Percentiles rank a stretch among this genome's conserved stretches.
Evolutionary conservation across 2,888 invertebrate species (phyloP).

Genomic region (Drosophila testacea): DNA sequence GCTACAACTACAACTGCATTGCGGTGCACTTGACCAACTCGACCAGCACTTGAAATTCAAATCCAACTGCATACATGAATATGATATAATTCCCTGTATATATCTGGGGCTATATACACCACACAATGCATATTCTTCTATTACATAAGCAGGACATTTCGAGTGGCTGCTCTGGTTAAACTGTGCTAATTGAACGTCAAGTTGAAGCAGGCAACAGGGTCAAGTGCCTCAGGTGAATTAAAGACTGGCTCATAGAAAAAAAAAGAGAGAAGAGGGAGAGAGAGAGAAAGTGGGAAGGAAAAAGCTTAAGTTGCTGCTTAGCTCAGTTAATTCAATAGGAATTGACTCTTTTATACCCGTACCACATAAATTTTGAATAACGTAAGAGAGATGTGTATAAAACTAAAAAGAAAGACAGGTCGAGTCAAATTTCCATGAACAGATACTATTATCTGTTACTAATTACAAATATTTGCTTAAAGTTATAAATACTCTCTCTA

Average conservation of each 20-base stretch:
- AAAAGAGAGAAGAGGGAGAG: neutral
- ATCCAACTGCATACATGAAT: slow-evolving; percentile 29
- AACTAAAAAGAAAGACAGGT: too few species aligned
- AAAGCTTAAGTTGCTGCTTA: slow-evolving; percentile 1
- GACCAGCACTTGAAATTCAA: slow-evolving; percentile 38
- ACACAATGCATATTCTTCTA: slow-evolving; percentile 1
- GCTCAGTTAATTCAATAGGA: neutral
- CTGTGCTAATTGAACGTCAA: slow-evolving; percentile 55
- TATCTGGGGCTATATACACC: neutral
- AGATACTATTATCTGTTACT: too few species aligned
- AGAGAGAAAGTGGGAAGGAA: neutral
- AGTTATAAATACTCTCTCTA: too few species aligned
- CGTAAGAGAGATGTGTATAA: too few species aligned
- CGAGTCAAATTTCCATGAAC: too few species aligned
- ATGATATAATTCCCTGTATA: slow-evolving; percentile 1
- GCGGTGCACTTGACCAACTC: slow-evolving; percentile 42
- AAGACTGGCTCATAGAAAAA: slow-evolving; percentile 6
- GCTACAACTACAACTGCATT: slow-evolving; percentile 30
- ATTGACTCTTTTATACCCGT: neutral
- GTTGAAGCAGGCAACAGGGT: slow-evolving; percentile 43
- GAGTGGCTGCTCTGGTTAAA: slow-evolving; percentile 40
- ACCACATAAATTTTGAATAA: neutral
- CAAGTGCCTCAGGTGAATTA: slow-evolving; percentile 53
- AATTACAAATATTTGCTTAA: too few species aligned
- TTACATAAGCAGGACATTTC: slow-evolving; percentile 25